phyloP scores from a whole-genome alignment of 2,888 invertebrate species.

The Nymphalis c-album region DNA sequence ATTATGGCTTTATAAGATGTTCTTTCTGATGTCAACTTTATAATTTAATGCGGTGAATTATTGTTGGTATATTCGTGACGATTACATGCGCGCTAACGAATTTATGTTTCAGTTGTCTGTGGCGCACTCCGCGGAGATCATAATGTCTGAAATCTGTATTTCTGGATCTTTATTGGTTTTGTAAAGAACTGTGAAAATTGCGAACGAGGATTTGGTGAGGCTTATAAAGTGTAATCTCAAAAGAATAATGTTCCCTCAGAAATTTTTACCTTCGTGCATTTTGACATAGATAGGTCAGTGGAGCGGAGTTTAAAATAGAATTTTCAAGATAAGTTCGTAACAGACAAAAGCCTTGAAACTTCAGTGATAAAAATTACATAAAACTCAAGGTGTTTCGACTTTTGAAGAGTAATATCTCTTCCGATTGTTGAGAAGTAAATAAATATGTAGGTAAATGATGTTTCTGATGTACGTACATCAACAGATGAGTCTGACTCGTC shows the following conservation, averaged over 20 bases:
- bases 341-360: neutral
- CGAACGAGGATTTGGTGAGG: conserved; percentile 63
- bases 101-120: conserved; percentile 73
- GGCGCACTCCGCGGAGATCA: conserved; percentile 64
- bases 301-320: conserved; percentile 11
- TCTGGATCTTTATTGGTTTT: conserved; percentile 70
- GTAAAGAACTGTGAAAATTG: conserved; percentile 65
- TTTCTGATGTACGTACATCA: conserved; percentile 70
- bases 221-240: conserved; percentile 60
- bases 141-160: conserved; percentile 70
- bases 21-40: conserved; percentile 81
- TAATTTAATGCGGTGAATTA: conserved; percentile 77
- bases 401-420: conserved; percentile 22
- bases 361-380: neutral
- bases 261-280: conserved; percentile 19
- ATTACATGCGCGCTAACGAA: conserved; percentile 77
- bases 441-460: conserved; percentile 42
- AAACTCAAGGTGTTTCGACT: conserved; percentile 15
- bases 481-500: conserved; percentile 56
- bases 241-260: conserved; percentile 39
- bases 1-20: conserved; percentile 74
- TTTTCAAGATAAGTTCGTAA: conserved; percentile 2
- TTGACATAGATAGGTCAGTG: conserved; percentile 12
- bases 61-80: conserved; percentile 72
- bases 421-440: conserved; percentile 34